Base-by-base conservation (phyloP, 2,113 vertebrate species). In the Salvelinus fontinalis region DNA sequence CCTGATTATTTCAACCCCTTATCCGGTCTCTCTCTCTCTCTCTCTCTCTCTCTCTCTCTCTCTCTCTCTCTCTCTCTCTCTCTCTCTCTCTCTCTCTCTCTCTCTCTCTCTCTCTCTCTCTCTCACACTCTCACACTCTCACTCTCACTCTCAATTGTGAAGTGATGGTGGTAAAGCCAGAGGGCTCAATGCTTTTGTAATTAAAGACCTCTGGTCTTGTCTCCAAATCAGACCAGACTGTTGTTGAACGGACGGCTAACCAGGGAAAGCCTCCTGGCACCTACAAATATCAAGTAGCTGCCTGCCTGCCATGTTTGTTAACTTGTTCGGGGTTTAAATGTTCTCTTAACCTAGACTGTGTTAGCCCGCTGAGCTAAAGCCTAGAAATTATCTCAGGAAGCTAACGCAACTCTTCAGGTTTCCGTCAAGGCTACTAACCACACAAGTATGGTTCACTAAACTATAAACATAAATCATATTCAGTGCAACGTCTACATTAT, bases 171-270 rank as follows among this genome's bases (percentile, higher is more conserved):
- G 80, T 8, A 76, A 78, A 60, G 90, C 89, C 88, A 78, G 83
- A 74, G 88, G 88, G 86, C 79, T 78, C 74, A 67, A 74, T 78
- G 81, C 84, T 82, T 85, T 79, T 89, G 86, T 91, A 89, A 92
- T 92, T 92, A 92, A 92, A 90, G 86, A 92, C 89, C 91, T 91
- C 88, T 79, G 79, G 82, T 80, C 88, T 91, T 90, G 88, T 92
- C 90, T 91, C 83, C 80, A 82, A 86, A 90, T 91, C 90, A 88
- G 86, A 81, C 86, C 75, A 75, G 60, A 79, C 82, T 86, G 80
- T 90, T 81, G 87, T 89, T 86, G 85, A 89, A 89, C 75, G 81
- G n/a, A 22, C 59, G 7, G 18, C 18, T 22, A 22, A 22, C 67
- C 64, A 39, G 79, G 83, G 86, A 81, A 74, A 72, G 77, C 86